phyloP scores from a whole-genome alignment of 2,888 invertebrate species.

The Pimpla rufipes region DNA sequence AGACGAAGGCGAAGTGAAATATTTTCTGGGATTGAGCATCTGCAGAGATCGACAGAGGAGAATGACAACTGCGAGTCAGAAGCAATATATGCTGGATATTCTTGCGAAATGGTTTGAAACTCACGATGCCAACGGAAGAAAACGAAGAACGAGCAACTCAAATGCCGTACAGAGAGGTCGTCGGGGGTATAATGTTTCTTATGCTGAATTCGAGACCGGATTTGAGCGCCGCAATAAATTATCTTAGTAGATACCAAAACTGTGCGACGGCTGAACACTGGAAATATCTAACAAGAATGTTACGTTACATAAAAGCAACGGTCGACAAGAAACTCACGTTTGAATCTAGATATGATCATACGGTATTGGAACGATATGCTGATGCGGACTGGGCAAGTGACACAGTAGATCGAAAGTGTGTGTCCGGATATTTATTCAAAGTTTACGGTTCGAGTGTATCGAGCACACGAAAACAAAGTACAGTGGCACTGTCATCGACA shows the following conservation, averaged over 20 bases:
- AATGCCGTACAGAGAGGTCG: conserved; percentile 23
- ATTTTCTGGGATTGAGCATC: conserved; percentile 1
- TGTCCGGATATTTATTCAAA: conserved; percentile 28
- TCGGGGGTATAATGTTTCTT: conserved; percentile 51
- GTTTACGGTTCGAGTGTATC: conserved; percentile 19
- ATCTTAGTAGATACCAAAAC: neutral
- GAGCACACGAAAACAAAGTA: too few relatives aligned
- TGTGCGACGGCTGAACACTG: neutral
- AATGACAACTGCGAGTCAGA: neutral
- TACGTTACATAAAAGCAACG: neutral
- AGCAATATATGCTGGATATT: conserved; percentile 5
- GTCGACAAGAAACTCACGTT: too few relatives aligned
- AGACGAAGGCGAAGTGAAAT: conserved; percentile 7
- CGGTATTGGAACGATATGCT: conserved; percentile 42
- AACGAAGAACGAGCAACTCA: neutral
- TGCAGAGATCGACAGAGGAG: neutral
- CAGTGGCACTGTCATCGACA: too few relatives aligned
- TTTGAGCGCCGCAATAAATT: neutral
- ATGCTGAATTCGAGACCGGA: conserved; percentile 7
- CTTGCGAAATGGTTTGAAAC: conserved; percentile 12
- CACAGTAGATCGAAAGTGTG: conserved; percentile 19
- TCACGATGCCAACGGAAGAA: neutral
- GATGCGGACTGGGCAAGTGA: conserved; percentile 54
- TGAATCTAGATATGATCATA: neutral
- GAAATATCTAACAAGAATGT: neutral